Percentiles rank a stretch among this genome's conserved stretches.
These are phyloP conservation scores for Columba janthina DNA, from an alignment of 2,113 vertebrate species.

Conservation along the genomic window DNA sequence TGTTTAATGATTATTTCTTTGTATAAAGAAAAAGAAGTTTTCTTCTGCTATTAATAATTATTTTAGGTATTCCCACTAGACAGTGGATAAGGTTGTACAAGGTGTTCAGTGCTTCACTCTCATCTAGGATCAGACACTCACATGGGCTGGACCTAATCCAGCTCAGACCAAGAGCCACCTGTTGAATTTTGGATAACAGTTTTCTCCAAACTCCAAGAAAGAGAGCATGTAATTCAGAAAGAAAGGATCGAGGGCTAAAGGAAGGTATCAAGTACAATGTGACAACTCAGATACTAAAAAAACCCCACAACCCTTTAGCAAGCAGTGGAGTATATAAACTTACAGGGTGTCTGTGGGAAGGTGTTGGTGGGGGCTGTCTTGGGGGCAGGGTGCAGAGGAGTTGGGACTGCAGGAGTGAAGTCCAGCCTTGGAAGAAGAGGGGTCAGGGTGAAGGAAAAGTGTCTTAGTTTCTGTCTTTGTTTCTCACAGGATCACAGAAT, in stretches of 20 bases:
- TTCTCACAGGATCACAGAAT: too few relatives aligned
- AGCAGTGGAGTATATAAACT: not conserved
- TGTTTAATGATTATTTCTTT: not conserved
- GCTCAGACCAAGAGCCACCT: not conserved
- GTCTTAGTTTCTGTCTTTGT: too few relatives aligned
- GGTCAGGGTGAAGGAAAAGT: too few relatives aligned
- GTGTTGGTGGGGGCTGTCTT: fast-evolving
- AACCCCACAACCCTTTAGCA: not conserved
- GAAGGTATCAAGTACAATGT: not conserved
- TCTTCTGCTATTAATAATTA: not conserved
- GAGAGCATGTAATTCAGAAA: fast-evolving
- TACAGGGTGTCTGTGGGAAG: fast-evolving
- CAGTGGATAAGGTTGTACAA: not conserved
- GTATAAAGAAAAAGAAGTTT: not conserved
- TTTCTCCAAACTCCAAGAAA: not conserved
- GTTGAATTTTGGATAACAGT: not conserved
- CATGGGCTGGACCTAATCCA: not conserved
- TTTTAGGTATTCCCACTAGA: not conserved
- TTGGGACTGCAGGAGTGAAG: not conserved
- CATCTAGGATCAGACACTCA: not conserved
- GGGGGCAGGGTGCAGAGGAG: not conserved
- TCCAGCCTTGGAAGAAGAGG: not conserved
- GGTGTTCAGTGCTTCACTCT: not conserved
- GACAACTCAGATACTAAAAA: not conserved
- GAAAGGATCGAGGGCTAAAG: not conserved